Base-by-base conservation (phyloP, 2,113 vertebrate species). In the Falco punctatus region DNA sequence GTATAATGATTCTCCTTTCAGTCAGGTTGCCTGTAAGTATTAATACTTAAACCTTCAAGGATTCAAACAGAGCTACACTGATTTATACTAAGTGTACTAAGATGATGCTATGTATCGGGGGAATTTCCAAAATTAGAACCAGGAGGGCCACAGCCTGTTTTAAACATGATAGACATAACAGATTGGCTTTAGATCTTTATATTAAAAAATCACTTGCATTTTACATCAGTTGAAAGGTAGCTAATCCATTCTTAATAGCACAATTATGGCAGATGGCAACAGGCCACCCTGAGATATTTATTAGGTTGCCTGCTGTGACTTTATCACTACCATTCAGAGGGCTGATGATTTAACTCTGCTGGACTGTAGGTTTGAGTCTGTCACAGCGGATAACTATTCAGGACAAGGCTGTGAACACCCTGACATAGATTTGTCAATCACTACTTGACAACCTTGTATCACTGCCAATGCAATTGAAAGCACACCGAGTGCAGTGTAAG, bases 111-210 rank as follows among this genome's bases (percentile, higher is more conserved):
- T 21, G 11, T 35, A 79, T 28, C 61, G 74, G 66, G 54, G 86
- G 32, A 75, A 72, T 91, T 89, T 92, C 35, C 52, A 94, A 86
- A 94, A 94, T 84, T 85, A 91, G 92, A 90, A 84, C 24, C 77
- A 74, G 83, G 72, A 95, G 44, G 21, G 40, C 61, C 65, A 71
- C 44, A 92, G 52, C 40, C 83, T 89, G 38, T 38, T 69, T 86
- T 30, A 71, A 69, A 78, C 30, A 90, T 20, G 21, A 52, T 1
- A 95, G 88, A 30, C 30, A 32, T 49, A 95, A 78, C 81, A 92
- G 83, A 81, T 54, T 64, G 3, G 48, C 61, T 38, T 72, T 78
- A 59, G 65, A 27, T 17, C 51, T 86, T 82, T 59, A 42, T 81
- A 84, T 83, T 84, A 12, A 65, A 79, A 52, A n/a, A 94, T 62